phyloP scores from a whole-genome alignment of 1,140 invertebrate genomes.

The Nasonia vitripennis region DNA sequence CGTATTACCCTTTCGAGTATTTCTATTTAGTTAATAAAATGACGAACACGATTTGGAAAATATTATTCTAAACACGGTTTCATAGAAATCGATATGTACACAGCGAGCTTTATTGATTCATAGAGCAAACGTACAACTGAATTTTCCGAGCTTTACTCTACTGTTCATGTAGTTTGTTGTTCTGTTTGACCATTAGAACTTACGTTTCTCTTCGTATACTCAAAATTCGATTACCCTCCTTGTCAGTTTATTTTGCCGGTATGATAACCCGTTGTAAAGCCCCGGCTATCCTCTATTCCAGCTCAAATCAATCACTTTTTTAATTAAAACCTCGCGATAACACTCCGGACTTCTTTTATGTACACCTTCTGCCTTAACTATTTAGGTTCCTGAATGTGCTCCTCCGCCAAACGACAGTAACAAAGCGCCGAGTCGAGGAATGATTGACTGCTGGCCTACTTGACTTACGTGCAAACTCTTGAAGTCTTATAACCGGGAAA shows the following conservation, averaged over 20 bases:
- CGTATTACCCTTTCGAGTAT: too few relatives aligned
- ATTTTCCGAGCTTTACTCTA: not conserved
- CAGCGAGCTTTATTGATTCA: not conserved
- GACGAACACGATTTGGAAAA: too few relatives aligned
- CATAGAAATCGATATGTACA: not conserved
- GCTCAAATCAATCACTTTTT: too few relatives aligned
- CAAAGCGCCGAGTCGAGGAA: constrained; percentile 19
- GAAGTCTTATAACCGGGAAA: constrained; percentile 13
- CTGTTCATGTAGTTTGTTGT: not conserved
- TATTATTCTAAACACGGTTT: not conserved
- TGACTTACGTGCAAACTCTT: not conserved
- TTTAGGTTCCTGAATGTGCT: not conserved
- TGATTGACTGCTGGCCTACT: constrained; percentile 44
- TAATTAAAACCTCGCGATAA: too few relatives aligned
- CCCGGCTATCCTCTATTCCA: too few relatives aligned
- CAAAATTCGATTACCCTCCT: too few relatives aligned
- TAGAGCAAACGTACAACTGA: not conserved
- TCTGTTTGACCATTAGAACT: not conserved
- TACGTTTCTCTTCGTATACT: not conserved
- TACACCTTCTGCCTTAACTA: not conserved
- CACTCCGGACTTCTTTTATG: too few relatives aligned
- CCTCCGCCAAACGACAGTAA: constrained; percentile 4
- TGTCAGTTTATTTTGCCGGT: too few relatives aligned
- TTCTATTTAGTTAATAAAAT: too few relatives aligned
- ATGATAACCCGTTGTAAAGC: too few relatives aligned